Percentiles rank a stretch among this genome's conserved stretches.
Evolutionary conservation across 2,113 vertebrate genomes (phyloP).

Genomic region (Chionodraco myersi): DNA sequence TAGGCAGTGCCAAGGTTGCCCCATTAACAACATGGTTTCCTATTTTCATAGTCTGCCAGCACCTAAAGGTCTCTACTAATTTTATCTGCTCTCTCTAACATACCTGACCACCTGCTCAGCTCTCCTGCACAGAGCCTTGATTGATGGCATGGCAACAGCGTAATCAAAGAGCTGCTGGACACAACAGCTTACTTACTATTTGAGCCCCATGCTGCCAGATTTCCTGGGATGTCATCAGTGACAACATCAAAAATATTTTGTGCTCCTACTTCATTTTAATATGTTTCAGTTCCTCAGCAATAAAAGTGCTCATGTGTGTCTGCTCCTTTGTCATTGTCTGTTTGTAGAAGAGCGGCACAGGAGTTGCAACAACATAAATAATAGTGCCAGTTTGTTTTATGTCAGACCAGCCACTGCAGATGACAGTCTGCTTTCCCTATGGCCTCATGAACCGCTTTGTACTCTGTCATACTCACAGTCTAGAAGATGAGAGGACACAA

Average conservation of each 20-base stretch:
- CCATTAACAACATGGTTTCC: constrained; percentile 10
- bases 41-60: constrained; percentile 35
- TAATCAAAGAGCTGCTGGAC: constrained; percentile 56
- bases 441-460: constrained; percentile 56
- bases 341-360: constrained; percentile 58
- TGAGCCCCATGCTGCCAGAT: constrained; percentile 52
- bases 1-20: constrained; percentile 11
- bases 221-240: constrained; percentile 57
- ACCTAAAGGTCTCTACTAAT: constrained; percentile 32
- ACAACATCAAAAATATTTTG: constrained; percentile 62
- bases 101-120: constrained; percentile 57
- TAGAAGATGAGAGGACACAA: constrained; percentile 64
- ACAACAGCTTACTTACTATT: constrained; percentile 41
- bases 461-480: constrained; percentile 62
- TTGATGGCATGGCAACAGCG: constrained; percentile 35
- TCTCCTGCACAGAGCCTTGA: constrained; percentile 54
- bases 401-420: constrained; percentile 59
- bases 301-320: constrained; percentile 3
- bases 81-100: constrained; percentile 19
- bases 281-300: constrained; percentile 57
- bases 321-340: constrained; percentile 39
- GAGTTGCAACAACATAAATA: constrained; percentile 58
- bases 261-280: constrained; percentile 62
- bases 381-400: constrained; percentile 44
- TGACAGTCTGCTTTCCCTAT: constrained; percentile 55